Evolutionary conservation across 2,797 vertebrate species (phyloP).

Genomic region (Anguilla anguilla): DNA sequence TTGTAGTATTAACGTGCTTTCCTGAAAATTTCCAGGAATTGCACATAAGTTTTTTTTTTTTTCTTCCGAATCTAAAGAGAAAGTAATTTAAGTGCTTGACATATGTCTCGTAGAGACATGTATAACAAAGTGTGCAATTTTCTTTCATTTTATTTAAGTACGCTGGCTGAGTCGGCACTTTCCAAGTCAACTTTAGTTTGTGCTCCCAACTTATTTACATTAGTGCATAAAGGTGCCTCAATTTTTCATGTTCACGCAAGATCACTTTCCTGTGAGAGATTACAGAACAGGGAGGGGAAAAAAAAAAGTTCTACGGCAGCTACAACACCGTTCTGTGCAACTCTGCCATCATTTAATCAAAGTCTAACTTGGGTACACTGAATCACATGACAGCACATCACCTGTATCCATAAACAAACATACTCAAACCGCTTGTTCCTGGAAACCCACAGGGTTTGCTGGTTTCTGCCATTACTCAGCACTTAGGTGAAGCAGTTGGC

Average conservation of each 20-base stretch:
- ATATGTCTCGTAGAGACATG: neutral
- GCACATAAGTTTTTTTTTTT: too few species aligned
- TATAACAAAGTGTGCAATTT: neutral
- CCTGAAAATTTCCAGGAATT: too few species aligned
- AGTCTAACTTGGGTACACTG: neutral
- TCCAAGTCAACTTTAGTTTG: neutral
- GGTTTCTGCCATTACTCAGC: too few species aligned
- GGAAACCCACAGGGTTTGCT: too few species aligned
- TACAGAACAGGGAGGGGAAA: neutral
- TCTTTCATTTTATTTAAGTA: neutral
- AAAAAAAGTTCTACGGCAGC: neutral
- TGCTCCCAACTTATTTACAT: neutral
- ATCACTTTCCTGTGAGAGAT: neutral
- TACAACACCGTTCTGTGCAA: neutral
- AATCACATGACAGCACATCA: neutral
- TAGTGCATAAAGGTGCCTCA: neutral
- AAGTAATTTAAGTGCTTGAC: neutral
- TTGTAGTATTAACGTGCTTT: too few species aligned
- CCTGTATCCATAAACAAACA: neutral
- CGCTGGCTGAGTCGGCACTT: too few species aligned
- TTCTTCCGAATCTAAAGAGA: neutral
- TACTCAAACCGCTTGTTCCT: neutral
- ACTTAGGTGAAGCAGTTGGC: too few species aligned
- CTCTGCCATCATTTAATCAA: neutral
- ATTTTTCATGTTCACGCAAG: neutral